Evolutionary conservation across 2,113 vertebrate genomes (phyloP).

Genomic region (Urocitellus parryii): DNA sequence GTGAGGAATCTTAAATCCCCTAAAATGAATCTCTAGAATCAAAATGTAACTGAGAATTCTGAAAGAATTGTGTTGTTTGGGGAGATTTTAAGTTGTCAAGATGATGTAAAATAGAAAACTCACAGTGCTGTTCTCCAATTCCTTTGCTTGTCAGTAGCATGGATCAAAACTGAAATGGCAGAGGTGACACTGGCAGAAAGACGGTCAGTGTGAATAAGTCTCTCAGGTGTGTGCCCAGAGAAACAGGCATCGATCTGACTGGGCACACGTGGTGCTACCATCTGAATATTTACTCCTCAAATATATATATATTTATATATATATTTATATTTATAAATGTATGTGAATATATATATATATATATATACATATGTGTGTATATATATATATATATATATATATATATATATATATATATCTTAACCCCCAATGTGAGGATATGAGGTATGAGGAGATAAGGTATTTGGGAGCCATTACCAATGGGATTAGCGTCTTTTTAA

Average conservation of each 20-base stretch:
- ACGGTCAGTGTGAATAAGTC: neutral
- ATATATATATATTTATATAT: too few species aligned
- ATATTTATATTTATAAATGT: too few species aligned
- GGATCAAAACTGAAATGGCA: neutral
- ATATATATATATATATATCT: too few species aligned
- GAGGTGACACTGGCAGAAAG: neutral
- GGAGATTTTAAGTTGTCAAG: constrained; percentile 52
- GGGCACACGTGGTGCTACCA: rapidly evolving
- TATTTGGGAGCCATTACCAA: neutral
- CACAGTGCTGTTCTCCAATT: neutral
- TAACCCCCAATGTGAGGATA: neutral
- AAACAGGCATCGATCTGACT: neutral
- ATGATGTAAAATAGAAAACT: constrained; percentile 30
- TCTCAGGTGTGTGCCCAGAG: neutral
- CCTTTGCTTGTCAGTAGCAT: neutral
- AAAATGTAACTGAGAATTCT: constrained; percentile 17
- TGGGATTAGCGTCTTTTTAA: neutral
- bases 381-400: too few species aligned
- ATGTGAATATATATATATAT: too few species aligned
- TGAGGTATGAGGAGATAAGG: neutral
- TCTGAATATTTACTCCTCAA: neutral
- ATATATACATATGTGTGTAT: too few species aligned
- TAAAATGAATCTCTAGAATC: constrained; percentile 49
- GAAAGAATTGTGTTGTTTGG: constrained; percentile 9
- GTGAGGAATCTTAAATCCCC: constrained; percentile 26